Evolutionary conservation across 2,797 vertebrate genomes (phyloP).

Genomic region (Pteropus rufus): DNA sequence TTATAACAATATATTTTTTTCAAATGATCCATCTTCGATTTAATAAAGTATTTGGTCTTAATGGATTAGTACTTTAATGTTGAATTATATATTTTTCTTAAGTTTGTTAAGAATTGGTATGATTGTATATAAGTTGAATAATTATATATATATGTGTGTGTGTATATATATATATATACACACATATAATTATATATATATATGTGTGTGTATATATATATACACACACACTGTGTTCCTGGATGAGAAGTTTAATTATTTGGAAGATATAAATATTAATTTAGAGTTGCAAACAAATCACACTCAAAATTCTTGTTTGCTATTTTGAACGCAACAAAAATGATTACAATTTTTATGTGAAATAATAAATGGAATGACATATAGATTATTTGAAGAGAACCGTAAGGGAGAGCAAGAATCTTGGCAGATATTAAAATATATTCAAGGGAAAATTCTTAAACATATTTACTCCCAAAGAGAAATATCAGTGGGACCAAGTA

Average conservation of each 20-base stretch:
- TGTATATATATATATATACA: too few relatives aligned
- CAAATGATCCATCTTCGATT: neutral
- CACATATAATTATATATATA: neutral
- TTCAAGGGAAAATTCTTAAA: neutral
- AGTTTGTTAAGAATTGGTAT: neutral
- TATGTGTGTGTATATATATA: too few relatives aligned
- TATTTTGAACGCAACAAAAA: conserved; percentile 1
- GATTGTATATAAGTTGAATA: neutral
- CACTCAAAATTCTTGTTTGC: neutral
- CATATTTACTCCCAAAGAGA: neutral
- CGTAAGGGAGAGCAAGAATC: neutral
- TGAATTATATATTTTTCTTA: neutral
- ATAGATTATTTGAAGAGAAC: neutral
- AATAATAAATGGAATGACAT: neutral
- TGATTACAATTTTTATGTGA: neutral
- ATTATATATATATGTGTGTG: neutral
- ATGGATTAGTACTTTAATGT: neutral
- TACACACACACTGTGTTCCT: neutral
- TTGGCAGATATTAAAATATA: neutral
- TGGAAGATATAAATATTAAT: neutral
- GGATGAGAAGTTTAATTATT: neutral
- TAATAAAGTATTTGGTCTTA: neutral
- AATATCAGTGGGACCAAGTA: neutral
- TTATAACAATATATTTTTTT: neutral
- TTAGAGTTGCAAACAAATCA: neutral